phyloP scores from a whole-genome alignment of 2,888 invertebrate species.

The Parthenolecanium corni region DNA sequence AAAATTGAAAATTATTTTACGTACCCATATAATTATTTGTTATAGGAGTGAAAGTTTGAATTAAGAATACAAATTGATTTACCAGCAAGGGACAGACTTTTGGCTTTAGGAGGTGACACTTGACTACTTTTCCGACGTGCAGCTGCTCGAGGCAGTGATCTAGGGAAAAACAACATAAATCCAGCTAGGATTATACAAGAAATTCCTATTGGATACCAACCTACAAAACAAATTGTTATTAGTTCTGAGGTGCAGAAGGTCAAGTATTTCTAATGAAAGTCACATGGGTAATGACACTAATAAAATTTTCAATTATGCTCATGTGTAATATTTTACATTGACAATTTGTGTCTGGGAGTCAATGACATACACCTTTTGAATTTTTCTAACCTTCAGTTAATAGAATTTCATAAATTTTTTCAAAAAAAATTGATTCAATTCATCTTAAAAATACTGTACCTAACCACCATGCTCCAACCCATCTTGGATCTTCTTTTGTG shows the following conservation, averaged over 20 bases:
- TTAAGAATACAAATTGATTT: not conserved
- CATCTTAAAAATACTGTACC: slow-evolving; percentile 35
- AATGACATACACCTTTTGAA: no score
- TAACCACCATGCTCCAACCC: slow-evolving; percentile 48
- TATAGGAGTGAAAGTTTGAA: not conserved
- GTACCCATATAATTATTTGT: not conserved
- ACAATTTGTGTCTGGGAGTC: no score
- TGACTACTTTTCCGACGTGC: slow-evolving; percentile 8
- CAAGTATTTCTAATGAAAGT: not conserved
- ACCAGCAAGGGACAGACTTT: not conserved
- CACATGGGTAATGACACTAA: no score
- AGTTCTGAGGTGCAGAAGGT: not conserved
- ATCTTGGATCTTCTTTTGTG: slow-evolving; percentile 40
- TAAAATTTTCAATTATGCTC: no score
- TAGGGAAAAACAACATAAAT: slow-evolving; percentile 39
- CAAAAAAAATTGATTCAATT: no score
- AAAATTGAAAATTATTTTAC: slow-evolving; percentile 24
- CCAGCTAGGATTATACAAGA: slow-evolving; percentile 35
- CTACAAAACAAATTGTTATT: slow-evolving; percentile 19
- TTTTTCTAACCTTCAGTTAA: not conserved
- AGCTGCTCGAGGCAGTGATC: slow-evolving; percentile 37
- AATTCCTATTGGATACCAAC: slow-evolving; percentile 33
- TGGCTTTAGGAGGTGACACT: not conserved
- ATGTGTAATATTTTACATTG: no score
- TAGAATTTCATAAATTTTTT: no score